Evolutionary conservation across 2,888 invertebrate species (phyloP), one percentile per base, ranked within the genome.

Genomic region (Torymus tubicola): DNA sequence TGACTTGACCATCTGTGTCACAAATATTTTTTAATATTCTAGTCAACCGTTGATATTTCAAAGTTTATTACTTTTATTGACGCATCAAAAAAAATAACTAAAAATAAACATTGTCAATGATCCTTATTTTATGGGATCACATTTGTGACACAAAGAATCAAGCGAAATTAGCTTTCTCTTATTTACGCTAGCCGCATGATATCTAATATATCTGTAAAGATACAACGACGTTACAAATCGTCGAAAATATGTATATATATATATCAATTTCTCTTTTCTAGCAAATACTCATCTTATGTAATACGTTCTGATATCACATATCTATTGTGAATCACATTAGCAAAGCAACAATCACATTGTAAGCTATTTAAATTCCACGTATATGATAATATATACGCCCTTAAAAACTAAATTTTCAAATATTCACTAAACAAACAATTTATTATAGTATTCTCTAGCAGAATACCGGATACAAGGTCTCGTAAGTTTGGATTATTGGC

Each of bases 371-470:
- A 8, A 65, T 70, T 50, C 18, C 13, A 55, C 42, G 61, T 58
- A 64, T 52, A 24, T 14, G 57, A 52, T 21, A 24, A 5, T 70
- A 71, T 60, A 69, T 76, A 75, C 75, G 63, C 16, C 18, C 50
- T 64, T 52, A 58, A 60, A 42, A 18, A 61, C 68, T 76, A 72
- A 53, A 11, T 72, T 21, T 69, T 18, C n/a, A 31, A 67, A 61
- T 67, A 21, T 67, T 24, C 21, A 63, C 80, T 76, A 71, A 16
- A 76, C 75, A 76, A 61, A 67, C 67, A 72, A 68, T 78, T 67
- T 78, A 67, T 31, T 58, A 70, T 58, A 70, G 10, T 11, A 60
- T 73, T 77, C 77, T 81, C 81, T 81, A 81, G 18, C 10, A 81
- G 81, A 77, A 68, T 72, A 10, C 50, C 24, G 52, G 52, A 31